These are phyloP conservation scores for Halcyon malimbica DNA, from an alignment of 2,113 vertebrate species.

Conservation along the genomic window DNA sequence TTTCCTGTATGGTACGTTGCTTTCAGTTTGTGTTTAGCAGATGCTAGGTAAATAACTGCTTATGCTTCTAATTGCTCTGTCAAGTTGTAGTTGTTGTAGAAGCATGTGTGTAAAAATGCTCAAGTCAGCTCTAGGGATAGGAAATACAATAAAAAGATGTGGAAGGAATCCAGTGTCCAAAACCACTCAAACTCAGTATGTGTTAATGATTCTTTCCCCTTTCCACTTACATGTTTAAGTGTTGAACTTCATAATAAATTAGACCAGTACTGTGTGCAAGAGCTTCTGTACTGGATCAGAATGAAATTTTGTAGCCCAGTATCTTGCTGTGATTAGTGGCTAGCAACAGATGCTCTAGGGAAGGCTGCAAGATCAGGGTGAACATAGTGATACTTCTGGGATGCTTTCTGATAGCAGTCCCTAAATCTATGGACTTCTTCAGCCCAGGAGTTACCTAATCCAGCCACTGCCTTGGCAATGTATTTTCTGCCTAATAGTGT, in stretches of 20 bases:
- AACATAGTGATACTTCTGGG: neutral
- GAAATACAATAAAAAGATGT: neutral
- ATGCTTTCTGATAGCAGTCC: neutral
- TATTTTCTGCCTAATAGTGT: neutral
- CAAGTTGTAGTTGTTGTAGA: neutral
- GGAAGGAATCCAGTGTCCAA: neutral
- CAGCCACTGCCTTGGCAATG: neutral
- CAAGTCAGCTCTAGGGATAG: neutral
- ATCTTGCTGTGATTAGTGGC: neutral
- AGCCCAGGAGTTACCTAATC: neutral
- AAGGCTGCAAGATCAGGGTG: neutral
- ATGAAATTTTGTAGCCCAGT: neutral
- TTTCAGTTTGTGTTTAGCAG: neutral
- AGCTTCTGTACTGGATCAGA: neutral
- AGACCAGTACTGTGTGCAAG: neutral
- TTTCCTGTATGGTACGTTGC: neutral
- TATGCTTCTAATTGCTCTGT: neutral
- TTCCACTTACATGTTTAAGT: neutral
- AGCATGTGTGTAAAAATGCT: neutral
- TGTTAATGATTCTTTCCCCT: neutral
- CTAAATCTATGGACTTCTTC: neutral
- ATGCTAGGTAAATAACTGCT: neutral
- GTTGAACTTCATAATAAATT: neutral
- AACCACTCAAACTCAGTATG: neutral
- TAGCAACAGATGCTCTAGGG: neutral